These are phyloP conservation scores for Podotricha telesiphe DNA, from an alignment of 2,888 invertebrate species.

Conservation along the genomic window DNA sequence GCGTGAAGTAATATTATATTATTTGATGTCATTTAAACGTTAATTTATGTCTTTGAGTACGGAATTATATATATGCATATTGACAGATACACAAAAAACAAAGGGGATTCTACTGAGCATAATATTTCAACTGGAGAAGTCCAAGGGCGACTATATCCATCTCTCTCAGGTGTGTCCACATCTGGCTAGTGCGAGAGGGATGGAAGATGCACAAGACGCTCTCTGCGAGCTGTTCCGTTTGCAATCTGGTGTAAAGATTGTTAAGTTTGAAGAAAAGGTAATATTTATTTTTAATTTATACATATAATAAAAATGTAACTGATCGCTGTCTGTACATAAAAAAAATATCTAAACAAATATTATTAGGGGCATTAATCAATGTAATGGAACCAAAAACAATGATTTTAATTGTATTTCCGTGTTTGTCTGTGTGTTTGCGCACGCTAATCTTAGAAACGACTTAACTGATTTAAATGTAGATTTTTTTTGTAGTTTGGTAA, in stretches of 20 bases:
- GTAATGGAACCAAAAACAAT: no score
- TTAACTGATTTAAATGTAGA: no score
- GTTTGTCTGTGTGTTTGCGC: no score
- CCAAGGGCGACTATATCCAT: constrained; percentile 44
- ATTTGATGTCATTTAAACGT: background rate
- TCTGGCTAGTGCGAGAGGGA: constrained; percentile 42
- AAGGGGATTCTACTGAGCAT: constrained; percentile 37
- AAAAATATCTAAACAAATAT: no score
- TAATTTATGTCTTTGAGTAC: background rate
- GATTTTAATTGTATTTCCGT: no score
- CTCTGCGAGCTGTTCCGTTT: constrained; percentile 54
- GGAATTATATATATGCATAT: background rate
- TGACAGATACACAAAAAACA: constrained; percentile 31
- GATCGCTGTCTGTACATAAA: no score
- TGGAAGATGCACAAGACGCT: constrained; percentile 38
- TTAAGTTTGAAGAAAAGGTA: constrained; percentile 63
- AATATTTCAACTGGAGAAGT: constrained; percentile 38
- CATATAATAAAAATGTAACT: no score
- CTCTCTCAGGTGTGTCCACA: constrained; percentile 61
- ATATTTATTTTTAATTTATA: no score
- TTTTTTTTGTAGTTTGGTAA: no score
- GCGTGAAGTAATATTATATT: background rate
- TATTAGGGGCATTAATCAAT: no score
- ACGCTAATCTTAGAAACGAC: no score
- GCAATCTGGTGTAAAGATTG: constrained; percentile 48